Evolutionary conservation across 2,113 vertebrate genomes (phyloP).

Genomic region (Sceloporus tristichus): DNA sequence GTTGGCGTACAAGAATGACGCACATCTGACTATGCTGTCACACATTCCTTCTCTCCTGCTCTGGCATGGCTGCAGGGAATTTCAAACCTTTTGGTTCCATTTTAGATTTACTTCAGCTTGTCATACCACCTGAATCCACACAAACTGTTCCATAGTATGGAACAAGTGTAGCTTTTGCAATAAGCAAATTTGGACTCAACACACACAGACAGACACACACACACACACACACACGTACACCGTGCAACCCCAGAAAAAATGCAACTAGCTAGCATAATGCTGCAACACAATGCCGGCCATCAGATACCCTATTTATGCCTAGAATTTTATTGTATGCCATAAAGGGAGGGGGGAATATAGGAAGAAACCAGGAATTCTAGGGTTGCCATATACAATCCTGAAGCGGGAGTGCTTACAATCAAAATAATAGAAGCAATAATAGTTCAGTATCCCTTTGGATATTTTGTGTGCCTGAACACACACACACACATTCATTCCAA

Average conservation of each 20-base stretch:
- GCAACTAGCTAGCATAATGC: too few relatives aligned
- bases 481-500: constrained; percentile 1
- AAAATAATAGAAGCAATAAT: constrained; percentile 35
- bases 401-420: background rate
- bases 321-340: background rate
- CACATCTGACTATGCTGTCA: too few relatives aligned
- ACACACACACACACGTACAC: too few relatives aligned
- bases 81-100: background rate
- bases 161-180: too few relatives aligned
- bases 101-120: background rate
- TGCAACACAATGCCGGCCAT: too few relatives aligned
- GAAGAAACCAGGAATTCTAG: background rate
- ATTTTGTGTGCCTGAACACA: constrained; percentile 28
- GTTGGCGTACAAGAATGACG: background rate
- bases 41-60: background rate
- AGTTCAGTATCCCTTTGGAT: constrained; percentile 25
- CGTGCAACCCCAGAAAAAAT: too few relatives aligned
- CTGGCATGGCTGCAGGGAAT: background rate
- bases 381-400: background rate
- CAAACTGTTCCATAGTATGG: background rate
- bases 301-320: background rate
- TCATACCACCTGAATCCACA: background rate
- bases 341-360: background rate
- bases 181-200: too few relatives aligned
- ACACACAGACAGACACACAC: too few relatives aligned